Percentiles rank a stretch among this genome's conserved stretches.
These are phyloP conservation scores for Halocynthia aurantium DNA, from an alignment of 23 tunicate genomes.

Conservation along the genomic window DNA sequence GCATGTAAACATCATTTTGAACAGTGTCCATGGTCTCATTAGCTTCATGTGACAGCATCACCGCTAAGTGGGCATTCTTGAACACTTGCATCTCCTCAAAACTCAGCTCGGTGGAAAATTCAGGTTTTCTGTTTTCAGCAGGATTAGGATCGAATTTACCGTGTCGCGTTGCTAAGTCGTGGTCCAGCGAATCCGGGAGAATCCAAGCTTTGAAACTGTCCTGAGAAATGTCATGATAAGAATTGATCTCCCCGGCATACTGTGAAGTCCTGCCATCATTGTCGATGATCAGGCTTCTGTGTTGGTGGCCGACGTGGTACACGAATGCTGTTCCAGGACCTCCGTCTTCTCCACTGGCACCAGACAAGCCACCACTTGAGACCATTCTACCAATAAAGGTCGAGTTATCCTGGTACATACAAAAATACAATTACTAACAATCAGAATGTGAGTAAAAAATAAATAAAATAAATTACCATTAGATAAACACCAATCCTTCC, in stretches of 20 bases:
- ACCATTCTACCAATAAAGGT: slow-evolving; percentile 25
- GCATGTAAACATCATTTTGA: slow-evolving; percentile 3
- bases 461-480: too few relatives aligned
- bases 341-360: slow-evolving; percentile 6
- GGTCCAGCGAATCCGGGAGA: slow-evolving; percentile 7
- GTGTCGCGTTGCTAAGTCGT: slow-evolving; percentile 7
- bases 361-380: slow-evolving; percentile 17
- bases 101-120: neutral
- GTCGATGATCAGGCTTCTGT: slow-evolving; percentile 18
- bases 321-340: slow-evolving; percentile 34
- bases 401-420: slow-evolving; percentile 4
- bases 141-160: slow-evolving; percentile 19
- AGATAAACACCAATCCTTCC: slow-evolving; percentile 22
- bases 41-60: slow-evolving; percentile 6
- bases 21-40: slow-evolving; percentile 10
- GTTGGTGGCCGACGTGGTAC: slow-evolving; percentile 16
- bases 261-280: slow-evolving; percentile 18
- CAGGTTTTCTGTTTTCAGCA: slow-evolving; percentile 3
- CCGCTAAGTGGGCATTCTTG: slow-evolving; percentile 24
- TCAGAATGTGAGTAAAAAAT: too few relatives aligned
- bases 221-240: slow-evolving; percentile 13
- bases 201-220: slow-evolving; percentile 38
- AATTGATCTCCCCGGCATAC: slow-evolving; percentile 12
- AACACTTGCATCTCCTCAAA: slow-evolving; percentile 25
- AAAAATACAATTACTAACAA: too few relatives aligned